phyloP scores from a whole-genome alignment of 2,113 vertebrate genomes.

The Apaloderma vittatum region DNA sequence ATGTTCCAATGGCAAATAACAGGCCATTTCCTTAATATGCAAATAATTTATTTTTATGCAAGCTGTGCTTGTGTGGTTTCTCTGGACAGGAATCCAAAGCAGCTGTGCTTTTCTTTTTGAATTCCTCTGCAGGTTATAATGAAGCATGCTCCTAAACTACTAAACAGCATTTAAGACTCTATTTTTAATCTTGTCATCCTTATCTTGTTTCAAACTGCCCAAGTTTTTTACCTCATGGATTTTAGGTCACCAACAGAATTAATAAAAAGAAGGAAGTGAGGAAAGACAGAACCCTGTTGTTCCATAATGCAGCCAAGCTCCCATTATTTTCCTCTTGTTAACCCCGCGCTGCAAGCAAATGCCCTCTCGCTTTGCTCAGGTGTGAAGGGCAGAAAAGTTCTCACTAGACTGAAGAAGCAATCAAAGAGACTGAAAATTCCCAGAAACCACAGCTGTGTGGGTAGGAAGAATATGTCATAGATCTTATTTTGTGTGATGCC shows the following conservation, averaged over 20 bases:
- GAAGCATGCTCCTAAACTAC: slow-evolving; percentile 2
- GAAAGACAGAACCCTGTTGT: not conserved
- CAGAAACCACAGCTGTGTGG: not conserved
- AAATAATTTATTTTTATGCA: slow-evolving; percentile 47
- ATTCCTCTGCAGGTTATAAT: slow-evolving; percentile 21
- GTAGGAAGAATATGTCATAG: not conserved
- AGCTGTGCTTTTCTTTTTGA: slow-evolving; percentile 40
- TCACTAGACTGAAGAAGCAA: not conserved
- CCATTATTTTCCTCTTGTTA: not conserved
- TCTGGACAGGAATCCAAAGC: slow-evolving; percentile 53
- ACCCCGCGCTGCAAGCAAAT: not conserved
- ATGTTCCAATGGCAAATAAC: slow-evolving; percentile 4
- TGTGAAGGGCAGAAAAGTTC: not conserved
- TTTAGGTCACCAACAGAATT: slow-evolving; percentile 6
- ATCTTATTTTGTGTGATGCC: not conserved
- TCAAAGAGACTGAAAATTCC: not conserved
- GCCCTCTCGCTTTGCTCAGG: not conserved
- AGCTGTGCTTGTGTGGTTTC: slow-evolving; percentile 14
- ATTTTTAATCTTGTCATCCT: slow-evolving; percentile 16
- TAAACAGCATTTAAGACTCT: not conserved
- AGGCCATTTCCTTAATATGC: slow-evolving; percentile 27
- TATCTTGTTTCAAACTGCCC: not conserved
- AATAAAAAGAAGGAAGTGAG: not conserved
- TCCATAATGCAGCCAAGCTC: not conserved
- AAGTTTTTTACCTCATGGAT: not conserved